These are phyloP conservation scores for Nezara viridula DNA, from an alignment of 2,888 invertebrate species.

Conservation along the genomic window DNA sequence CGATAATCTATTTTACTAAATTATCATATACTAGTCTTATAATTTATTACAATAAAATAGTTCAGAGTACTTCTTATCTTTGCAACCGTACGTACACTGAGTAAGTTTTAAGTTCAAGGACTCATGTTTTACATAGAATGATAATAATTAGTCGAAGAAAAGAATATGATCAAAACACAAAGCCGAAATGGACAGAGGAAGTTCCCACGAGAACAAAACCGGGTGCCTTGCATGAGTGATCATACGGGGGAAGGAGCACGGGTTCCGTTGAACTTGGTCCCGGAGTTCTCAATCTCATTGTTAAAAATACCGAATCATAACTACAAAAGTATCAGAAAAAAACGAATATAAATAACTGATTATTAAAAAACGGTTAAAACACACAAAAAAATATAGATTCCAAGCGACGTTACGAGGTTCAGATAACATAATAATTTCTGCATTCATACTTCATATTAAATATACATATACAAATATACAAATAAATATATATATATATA, in stretches of 20 bases:
- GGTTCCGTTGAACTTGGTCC: neutral
- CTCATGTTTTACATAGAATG: neutral
- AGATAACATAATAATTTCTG: no score
- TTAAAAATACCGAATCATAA: neutral
- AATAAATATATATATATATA: no score
- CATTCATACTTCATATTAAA: no score
- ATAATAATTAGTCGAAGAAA: neutral
- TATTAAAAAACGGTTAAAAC: no score
- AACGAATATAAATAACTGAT: neutral
- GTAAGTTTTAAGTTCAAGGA: neutral
- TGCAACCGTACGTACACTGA: neutral
- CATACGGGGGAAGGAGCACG: conserved; percentile 12
- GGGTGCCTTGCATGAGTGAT: conserved; percentile 46
- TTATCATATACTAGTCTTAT: no score
- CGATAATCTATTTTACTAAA: no score
- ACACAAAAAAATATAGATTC: no score
- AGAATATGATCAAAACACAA: conserved; percentile 13
- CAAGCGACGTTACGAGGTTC: no score
- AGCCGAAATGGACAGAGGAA: conserved; percentile 33
- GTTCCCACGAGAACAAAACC: conserved; percentile 46
- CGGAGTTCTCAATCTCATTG: neutral
- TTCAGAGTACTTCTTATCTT: no score
- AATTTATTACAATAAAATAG: no score
- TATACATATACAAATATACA: no score
- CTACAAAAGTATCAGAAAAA: neutral